Percentiles rank a stretch among this genome's conserved stretches.
phyloP scores from a whole-genome alignment of 35 echinoderm and acorn worm genomes.

The Stichopus chloronotus region DNA sequence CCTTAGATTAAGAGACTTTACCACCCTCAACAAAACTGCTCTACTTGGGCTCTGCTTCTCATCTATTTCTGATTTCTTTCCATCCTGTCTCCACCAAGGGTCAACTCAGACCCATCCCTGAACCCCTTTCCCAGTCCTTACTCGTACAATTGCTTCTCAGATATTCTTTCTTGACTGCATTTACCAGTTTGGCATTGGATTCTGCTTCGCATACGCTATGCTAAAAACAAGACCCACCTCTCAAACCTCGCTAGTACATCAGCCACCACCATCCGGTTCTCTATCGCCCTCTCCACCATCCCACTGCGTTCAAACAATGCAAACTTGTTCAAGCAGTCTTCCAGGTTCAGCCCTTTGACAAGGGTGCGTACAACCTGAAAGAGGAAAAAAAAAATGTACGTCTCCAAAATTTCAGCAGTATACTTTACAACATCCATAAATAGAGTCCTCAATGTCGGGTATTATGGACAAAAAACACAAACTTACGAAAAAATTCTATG shows the following conservation, averaged over 20 bases:
- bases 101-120: too few relatives aligned
- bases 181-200: too few relatives aligned
- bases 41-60: too few relatives aligned
- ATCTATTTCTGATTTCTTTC: too few relatives aligned
- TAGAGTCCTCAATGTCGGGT: neutral
- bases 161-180: too few relatives aligned
- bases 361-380: slow-evolving; percentile 84
- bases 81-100: too few relatives aligned
- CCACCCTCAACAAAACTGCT: too few relatives aligned
- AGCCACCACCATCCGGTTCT: slow-evolving; percentile 88
- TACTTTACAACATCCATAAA: neutral
- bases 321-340: slow-evolving; percentile 91
- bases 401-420: neutral
- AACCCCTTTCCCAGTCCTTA: too few relatives aligned
- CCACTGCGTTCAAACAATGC: slow-evolving; percentile 89
- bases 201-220: too few relatives aligned
- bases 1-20: too few relatives aligned
- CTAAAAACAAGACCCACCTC: slow-evolving; percentile 41
- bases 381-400: neutral
- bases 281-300: slow-evolving; percentile 88
- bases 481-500: neutral
- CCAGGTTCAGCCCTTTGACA: slow-evolving; percentile 89
- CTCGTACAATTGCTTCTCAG: too few relatives aligned
- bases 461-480: neutral
- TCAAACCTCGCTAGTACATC: slow-evolving; percentile 97